Evolutionary conservation across 2,888 invertebrate genomes (phyloP).

Genomic region (Orchesella flavescens): DNA sequence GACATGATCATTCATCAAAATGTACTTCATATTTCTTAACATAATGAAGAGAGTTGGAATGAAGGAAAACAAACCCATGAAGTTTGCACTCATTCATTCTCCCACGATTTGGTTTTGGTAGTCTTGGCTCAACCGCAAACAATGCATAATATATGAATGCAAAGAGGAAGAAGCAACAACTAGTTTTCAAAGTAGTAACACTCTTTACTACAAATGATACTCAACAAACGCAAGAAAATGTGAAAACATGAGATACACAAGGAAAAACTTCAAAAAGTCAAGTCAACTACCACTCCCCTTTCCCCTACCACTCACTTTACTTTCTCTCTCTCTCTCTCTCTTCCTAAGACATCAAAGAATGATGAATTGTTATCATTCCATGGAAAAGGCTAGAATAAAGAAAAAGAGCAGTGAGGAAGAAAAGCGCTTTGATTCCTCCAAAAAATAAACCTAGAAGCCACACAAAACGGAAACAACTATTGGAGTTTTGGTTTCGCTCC

Average conservation of each 20-base stretch:
- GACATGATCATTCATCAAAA: too few species aligned
- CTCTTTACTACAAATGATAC: too few species aligned
- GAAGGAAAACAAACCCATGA: too few species aligned
- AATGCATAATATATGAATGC: too few species aligned
- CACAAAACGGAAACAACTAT: neutral
- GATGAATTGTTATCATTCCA: slow-evolving; percentile 54
- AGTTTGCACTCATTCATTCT: too few species aligned
- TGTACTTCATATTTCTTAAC: too few species aligned
- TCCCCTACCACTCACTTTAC: slow-evolving; percentile 8
- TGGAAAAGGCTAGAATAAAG: slow-evolving; percentile 16
- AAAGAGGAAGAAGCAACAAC: too few species aligned
- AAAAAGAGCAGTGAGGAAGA: neutral
- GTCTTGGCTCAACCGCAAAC: too few species aligned
- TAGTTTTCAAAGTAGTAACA: too few species aligned
- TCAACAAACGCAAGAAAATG: neutral
- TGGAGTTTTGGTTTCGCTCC: too few species aligned
- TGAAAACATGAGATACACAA: neutral
- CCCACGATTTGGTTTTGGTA: too few species aligned
- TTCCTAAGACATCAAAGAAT: slow-evolving; percentile 42
- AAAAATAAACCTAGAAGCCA: neutral
- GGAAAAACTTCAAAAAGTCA: slow-evolving; percentile 16
- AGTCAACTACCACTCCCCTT: neutral
- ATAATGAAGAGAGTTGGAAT: neutral
- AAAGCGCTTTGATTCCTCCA: slow-evolving; percentile 28
- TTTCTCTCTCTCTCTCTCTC: neutral